Evolutionary conservation across 2,113 vertebrate species (phyloP), one percentile per base, ranked within the genome.

Genomic region (Ondatra zibethicus): DNA sequence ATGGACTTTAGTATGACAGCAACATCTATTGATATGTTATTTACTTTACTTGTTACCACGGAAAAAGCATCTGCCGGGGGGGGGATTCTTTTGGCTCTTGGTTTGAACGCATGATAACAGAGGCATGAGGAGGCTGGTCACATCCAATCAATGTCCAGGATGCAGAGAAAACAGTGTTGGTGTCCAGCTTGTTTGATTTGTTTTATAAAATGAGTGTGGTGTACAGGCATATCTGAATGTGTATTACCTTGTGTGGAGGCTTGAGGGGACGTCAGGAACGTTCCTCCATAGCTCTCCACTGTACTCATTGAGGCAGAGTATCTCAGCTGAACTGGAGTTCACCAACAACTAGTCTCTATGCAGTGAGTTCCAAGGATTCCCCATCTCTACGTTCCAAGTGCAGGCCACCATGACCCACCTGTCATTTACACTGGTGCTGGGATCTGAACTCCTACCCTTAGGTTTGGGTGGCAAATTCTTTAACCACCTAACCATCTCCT

Each of bases 1-100:
- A 17, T 7, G 1, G 12, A 5, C 29, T 42, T n/a, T 7, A 7
- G 1, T 1, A 4, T 25, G 14, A 91, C 11, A 5, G 87, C 36
- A 58, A 29, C 21, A 52, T 52, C 75, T 39, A n/a, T 52, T 36
- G 45, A 36, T 0, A 10, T 50, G 33, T 7, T 52, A 47, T 4
- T 68, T 72, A 52, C 11, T 88, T 1, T 68, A 36, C 29, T 3
- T 86, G 31, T 68, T 70, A 23, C 42, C 11, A 3, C n/a, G 33
- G n/a, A 7, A 52, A 88, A n/a, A 14, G 58, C 45, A 52, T 17
- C 85, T 27, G 65, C 63, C 19, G n/a, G 14, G 10, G 17, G 12
- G 33, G 63, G 39, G 45, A 47, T 52, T 13, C 14, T 70, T 70
- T 50, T 25, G 45, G 21, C 65, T 50, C 7, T 70, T 27, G 23